Evolutionary conservation across 2,113 vertebrate species (phyloP).

Genomic region (Megaptera novaeangliae): DNA sequence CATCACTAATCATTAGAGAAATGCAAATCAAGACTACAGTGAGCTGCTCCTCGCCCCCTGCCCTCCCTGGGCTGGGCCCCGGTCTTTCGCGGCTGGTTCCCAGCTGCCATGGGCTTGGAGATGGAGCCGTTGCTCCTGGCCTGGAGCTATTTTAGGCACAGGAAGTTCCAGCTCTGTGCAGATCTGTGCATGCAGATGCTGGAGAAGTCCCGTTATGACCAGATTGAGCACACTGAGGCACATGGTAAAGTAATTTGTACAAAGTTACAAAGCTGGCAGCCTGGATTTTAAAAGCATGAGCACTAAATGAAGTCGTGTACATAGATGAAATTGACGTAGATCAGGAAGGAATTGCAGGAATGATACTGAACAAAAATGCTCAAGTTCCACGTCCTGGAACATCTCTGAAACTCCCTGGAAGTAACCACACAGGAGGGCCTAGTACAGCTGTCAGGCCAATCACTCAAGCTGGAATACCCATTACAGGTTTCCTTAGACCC

Average conservation of each 20-base stretch:
- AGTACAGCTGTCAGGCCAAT: constrained; percentile 93
- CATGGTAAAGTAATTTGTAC: background rate
- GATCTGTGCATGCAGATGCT: constrained; percentile 92
- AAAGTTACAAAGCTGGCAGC: constrained; percentile 73
- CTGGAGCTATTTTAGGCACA: constrained; percentile 93
- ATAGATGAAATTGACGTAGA: constrained; percentile 96
- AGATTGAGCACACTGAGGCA: constrained; percentile 45
- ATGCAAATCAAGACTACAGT: too few relatives aligned
- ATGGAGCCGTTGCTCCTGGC: constrained; percentile 92
- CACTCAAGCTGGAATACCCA: constrained; percentile 94
- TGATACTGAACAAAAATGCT: constrained; percentile 94
- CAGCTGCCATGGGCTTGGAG: constrained; percentile 78
- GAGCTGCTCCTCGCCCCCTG: background rate
- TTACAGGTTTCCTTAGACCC: constrained; percentile 95
- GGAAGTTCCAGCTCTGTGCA: constrained; percentile 91
- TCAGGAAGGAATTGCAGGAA: constrained; percentile 94
- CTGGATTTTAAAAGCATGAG: constrained; percentile 95
- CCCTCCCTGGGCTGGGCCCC: rapidly evolving
- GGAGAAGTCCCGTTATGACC: constrained; percentile 89
- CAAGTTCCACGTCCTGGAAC: constrained; percentile 98
- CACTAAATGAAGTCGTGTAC: constrained; percentile 97
- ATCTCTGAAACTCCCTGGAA: constrained; percentile 91
- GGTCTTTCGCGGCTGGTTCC: background rate
- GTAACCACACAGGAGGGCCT: constrained; percentile 89
- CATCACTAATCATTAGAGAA: too few relatives aligned